Base-by-base conservation (phyloP, 2,113 vertebrate genomes). In the Actinemys pallida region DNA sequence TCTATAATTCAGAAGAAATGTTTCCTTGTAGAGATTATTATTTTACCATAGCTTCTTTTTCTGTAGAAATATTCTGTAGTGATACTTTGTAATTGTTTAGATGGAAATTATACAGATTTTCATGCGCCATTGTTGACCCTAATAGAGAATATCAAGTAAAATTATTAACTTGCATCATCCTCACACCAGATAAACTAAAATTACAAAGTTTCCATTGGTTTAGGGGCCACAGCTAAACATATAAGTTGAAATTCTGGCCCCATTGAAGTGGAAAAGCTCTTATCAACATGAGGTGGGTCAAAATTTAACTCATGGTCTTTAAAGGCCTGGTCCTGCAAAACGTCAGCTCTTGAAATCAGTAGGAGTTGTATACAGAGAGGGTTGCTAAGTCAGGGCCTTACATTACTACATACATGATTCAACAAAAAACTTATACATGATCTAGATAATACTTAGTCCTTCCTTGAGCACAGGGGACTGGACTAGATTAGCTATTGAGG, bases 301-400 rank as follows among this genome's bases (percentile, higher is more conserved):
- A 65, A 4, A 3, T 85, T 85, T 93, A 17, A 50, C 45, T 20
- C 35, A 22, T 72, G n/a, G 19, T 17, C 17, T 72, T 10, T 56
- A 3, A 2, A 10, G 31, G 45, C 31, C 22, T 39, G 1, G 56
- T 84, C 5, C 2, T 50, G 84, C 31, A 83, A 57, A 79, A 45
- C 1, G 0, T 52, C 52, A 72, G 59, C 16, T 69, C 22, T 47
- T 1, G 62, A 69, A 90, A 90, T 47, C 3, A 78, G 19, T 5
- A 52, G 5, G 4, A 14, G 84, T 35, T 87, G 42, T 84, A 69
- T 39, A 9, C 45, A n/a, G 27, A 19, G 69, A 86, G 57, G 8
- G 20, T 25, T 39, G 2, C 2, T 53, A 53, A 0, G 0, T 39
- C 9, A 69, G 56, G 22, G 65, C 35, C 17, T 69, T 69, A 39